Conservation (phyloP, 1,140 invertebrate species). For the Drosophila ambigua region DNA sequence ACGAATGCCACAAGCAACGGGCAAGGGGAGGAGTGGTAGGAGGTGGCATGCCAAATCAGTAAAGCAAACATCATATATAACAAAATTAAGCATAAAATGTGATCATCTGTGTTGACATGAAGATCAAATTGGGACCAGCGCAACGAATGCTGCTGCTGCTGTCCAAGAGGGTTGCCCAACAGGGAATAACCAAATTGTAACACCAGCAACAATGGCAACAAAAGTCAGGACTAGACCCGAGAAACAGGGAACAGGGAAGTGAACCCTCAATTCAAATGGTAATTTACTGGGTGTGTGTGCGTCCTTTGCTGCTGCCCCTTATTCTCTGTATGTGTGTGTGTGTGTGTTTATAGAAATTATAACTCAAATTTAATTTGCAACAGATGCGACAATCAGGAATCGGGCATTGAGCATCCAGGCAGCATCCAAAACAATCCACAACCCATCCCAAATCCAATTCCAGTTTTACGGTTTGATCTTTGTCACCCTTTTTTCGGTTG, state of each 20-base stretch:
- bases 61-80: conserved; percentile 66
- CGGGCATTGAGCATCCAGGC: conserved; percentile 36
- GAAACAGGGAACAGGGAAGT: conserved; percentile 22
- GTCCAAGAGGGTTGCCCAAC: conserved; percentile 40
- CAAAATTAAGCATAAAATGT: conserved; percentile 83
- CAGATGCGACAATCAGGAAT: conserved; percentile 74
- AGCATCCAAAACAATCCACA: conserved; percentile 42
- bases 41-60: conserved; percentile 57
- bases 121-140: conserved; percentile 65
- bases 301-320: neutral
- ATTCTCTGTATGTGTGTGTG: conserved; percentile 21
- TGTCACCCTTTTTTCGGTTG: conserved; percentile 65
- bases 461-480: conserved; percentile 73
- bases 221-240: conserved; percentile 43
- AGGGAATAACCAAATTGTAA: conserved; percentile 74
- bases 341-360: conserved; percentile 79
- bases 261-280: conserved; percentile 72
- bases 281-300: conserved; percentile 65
- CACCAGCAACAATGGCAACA: conserved; percentile 67
- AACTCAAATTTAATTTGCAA: conserved; percentile 83
- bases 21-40: neutral
- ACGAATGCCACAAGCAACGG: conserved; percentile 18
- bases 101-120: conserved; percentile 84
- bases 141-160: conserved; percentile 14
- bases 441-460: conserved; percentile 23